phyloP scores from a whole-genome alignment of 1,140 invertebrate species.

The Nylanderia fulva region DNA sequence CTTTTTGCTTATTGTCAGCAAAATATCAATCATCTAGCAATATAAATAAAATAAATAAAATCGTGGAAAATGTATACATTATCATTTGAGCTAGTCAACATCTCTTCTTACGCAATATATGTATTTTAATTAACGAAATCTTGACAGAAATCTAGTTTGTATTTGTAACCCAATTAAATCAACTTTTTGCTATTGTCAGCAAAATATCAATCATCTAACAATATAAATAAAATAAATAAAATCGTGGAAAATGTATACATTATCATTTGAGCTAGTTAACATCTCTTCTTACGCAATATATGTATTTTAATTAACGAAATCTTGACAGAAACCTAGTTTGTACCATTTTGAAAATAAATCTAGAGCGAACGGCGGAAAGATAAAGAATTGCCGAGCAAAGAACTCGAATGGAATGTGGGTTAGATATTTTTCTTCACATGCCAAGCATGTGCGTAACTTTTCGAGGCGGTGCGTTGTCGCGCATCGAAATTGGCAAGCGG shows the following conservation, averaged over 20 bases:
- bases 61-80: not conserved
- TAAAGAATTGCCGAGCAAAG: not conserved
- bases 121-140: not conserved
- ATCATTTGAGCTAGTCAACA: not conserved
- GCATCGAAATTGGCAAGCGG: slow-evolving; percentile 42
- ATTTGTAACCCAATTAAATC: too few relatives aligned
- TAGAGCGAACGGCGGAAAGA: not conserved
- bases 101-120: not conserved
- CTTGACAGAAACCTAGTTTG: not conserved
- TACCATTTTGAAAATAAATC: not conserved
- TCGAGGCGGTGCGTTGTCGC: slow-evolving; percentile 19
- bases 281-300: not conserved
- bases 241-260: too few relatives aligned
- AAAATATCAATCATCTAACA: too few relatives aligned
- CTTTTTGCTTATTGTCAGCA: slow-evolving; percentile 2
- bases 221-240: too few relatives aligned
- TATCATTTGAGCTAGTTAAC: not conserved
- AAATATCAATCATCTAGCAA: not conserved
- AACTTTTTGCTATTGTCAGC: too few relatives aligned
- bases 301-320: not conserved
- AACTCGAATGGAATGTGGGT: slow-evolving; percentile 16
- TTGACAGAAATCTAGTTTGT: not conserved
- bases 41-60: too few relatives aligned
- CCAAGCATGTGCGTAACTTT: slow-evolving; percentile 33
- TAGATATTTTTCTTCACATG: slow-evolving; percentile 33